Evolutionary conservation across 2,888 invertebrate species (phyloP).

Genomic region (Drosophila monieri): DNA sequence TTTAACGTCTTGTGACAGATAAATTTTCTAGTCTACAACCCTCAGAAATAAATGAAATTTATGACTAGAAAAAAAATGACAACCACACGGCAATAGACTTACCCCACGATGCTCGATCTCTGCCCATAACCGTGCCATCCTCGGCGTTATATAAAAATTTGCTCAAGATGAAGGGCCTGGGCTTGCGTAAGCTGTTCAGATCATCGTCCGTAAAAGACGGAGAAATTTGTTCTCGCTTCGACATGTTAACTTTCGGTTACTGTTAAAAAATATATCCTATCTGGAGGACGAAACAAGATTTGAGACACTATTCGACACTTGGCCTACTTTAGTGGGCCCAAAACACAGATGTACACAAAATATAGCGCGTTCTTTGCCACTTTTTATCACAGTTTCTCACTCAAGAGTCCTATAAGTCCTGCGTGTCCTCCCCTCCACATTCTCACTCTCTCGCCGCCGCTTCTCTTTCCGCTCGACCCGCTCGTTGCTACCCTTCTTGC

Average conservation of each 20-base stretch:
- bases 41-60: neutral
- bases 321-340: neutral
- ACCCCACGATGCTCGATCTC: conserved; percentile 88
- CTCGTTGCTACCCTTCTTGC: conserved; percentile 29
- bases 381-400: neutral
- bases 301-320: neutral
- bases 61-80: neutral
- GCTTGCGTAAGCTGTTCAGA: conserved; percentile 74
- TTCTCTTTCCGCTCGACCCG: conserved; percentile 2
- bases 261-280: neutral
- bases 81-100: conserved; percentile 80
- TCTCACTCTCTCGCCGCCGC: conserved; percentile 9
- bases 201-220: conserved; percentile 77
- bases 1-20: conserved; percentile 4
- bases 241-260: conserved; percentile 72
- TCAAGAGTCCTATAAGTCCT: neutral
- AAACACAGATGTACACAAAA: neutral
- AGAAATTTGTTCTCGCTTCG: conserved; percentile 75
- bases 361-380: neutral
- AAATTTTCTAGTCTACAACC: neutral
- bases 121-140: conserved; percentile 87
- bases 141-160: conserved; percentile 85
- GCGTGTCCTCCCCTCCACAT: neutral
- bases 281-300: neutral
- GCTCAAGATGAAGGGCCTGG: conserved; percentile 77